phyloP scores from a whole-genome alignment of 2,888 invertebrate species.

The Leuctra nigra region DNA sequence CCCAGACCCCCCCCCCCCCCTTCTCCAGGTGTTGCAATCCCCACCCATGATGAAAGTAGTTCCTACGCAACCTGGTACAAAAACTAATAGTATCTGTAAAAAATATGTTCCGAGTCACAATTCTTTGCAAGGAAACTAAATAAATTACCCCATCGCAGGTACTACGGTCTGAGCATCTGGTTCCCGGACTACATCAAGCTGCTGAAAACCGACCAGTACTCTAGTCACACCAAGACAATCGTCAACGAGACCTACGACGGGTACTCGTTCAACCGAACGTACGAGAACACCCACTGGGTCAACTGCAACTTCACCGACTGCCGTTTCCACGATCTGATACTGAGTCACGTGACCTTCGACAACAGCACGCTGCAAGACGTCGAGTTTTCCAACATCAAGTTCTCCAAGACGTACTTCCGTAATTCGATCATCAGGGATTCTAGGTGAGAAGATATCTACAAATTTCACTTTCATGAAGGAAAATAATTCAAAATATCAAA shows the following conservation, averaged over 20 bases:
- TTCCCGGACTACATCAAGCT: constrained; percentile 48
- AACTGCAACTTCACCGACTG: constrained; percentile 55
- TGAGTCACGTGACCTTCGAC: constrained; percentile 64
- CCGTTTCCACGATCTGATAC: constrained; percentile 58
- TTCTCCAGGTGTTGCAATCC: no score
- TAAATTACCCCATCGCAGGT: constrained; percentile 38
- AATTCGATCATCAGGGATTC: constrained; percentile 55
- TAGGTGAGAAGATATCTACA: constrained; percentile 53
- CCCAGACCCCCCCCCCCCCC: no score
- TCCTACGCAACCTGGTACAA: no score
- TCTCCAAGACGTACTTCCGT: constrained; percentile 59
- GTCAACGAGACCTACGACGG: constrained; percentile 39
- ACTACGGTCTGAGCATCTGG: constrained; percentile 52
- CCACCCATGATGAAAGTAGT: no score
- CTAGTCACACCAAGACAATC: constrained; percentile 34
- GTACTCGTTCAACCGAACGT: constrained; percentile 51
- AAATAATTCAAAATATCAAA: no score
- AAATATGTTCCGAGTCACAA: no score
- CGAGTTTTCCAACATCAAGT: constrained; percentile 63
- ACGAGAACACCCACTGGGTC: constrained; percentile 57
- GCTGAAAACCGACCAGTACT: constrained; percentile 39
- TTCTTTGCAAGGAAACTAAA: no score
- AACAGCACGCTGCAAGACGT: constrained; percentile 64
- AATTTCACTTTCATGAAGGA: no score
- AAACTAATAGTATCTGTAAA: no score